Percentiles rank a stretch among this genome's conserved stretches.
Evolutionary conservation across 1,140 invertebrate genomes (phyloP).

Genomic region (Procambarus virginalis): DNA sequence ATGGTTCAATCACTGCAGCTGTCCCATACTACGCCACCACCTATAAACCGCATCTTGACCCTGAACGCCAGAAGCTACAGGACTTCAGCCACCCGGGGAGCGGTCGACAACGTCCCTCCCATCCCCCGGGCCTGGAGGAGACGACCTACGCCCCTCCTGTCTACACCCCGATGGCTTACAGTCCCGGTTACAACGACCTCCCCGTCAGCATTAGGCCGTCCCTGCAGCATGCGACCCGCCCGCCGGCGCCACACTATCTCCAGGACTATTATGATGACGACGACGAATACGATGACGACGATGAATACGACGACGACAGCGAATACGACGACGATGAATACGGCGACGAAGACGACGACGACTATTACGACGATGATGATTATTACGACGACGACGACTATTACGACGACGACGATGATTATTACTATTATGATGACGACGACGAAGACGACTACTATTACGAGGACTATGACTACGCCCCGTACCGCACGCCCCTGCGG

Average conservation of each 20-base stretch:
- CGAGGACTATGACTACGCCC: conserved; percentile 59
- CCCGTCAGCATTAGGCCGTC: not conserved
- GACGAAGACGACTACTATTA: conserved; percentile 52
- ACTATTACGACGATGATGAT: conserved; percentile 58
- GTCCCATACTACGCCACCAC: conserved; percentile 21
- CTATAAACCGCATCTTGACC: conserved; percentile 37
- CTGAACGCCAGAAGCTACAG: conserved; percentile 33
- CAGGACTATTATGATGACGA: conserved; percentile 4
- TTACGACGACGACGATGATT: conserved; percentile 32
- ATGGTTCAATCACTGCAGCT: not conserved
- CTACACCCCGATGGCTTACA: conserved; percentile 38
- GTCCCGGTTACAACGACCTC: conserved; percentile 48
- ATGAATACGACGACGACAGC: conserved; percentile 58
- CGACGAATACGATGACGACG: conserved; percentile 31
- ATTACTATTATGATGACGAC: conserved; percentile 45
- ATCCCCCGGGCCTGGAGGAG: not conserved
- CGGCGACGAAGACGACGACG: conserved; percentile 51
- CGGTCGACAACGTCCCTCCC: not conserved
- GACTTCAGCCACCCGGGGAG: conserved; percentile 46
- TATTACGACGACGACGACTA: conserved; percentile 26
- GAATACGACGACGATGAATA: conserved; percentile 49
- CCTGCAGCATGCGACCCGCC: not conserved
- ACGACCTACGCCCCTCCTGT: conserved; percentile 54
- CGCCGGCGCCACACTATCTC: conserved; percentile 14
- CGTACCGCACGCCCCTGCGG: not conserved